Conservation (phyloP, 2,113 vertebrate genomes). For the Hucho hucho region DNA sequence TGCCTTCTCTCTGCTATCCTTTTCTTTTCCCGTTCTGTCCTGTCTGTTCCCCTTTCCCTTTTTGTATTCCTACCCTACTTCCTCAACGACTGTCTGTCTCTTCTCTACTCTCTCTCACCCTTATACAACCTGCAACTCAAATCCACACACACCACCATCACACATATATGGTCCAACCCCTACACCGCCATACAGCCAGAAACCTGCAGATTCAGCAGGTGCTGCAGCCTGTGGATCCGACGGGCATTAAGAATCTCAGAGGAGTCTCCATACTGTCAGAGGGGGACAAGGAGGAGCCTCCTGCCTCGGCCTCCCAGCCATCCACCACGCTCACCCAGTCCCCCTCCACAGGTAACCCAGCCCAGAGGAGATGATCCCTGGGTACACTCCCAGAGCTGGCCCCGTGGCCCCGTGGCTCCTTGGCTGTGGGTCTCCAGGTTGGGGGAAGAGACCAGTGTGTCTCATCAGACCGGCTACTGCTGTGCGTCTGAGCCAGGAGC, state of each 20-base stretch:
- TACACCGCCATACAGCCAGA: constrained; percentile 72
- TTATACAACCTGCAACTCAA: constrained; percentile 32
- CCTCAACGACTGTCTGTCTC: constrained; percentile 25
- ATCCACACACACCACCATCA: constrained; percentile 32
- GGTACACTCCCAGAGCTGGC: constrained; percentile 6
- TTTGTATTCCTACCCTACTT: constrained; percentile 24
- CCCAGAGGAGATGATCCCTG: constrained; percentile 40
- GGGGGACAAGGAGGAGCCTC: constrained; percentile 74
- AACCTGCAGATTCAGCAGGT: constrained; percentile 83
- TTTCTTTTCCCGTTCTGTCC: constrained; percentile 14
- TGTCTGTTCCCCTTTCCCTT: constrained; percentile 20
- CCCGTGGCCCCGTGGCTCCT: neutral
- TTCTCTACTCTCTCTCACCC: constrained; percentile 19
- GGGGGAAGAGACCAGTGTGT: constrained; percentile 17
- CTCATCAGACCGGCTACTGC: constrained; percentile 40
- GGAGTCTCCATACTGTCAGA: constrained; percentile 80
- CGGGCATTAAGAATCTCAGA: constrained; percentile 77
- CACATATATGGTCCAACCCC: constrained; percentile 18
- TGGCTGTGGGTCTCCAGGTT: constrained; percentile 14
- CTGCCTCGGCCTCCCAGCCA: constrained; percentile 72
- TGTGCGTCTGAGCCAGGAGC: constrained; percentile 23
- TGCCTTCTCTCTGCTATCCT: constrained; percentile 23
- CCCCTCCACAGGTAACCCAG: constrained; percentile 87
- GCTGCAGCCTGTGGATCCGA: constrained; percentile 80
- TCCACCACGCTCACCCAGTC: constrained; percentile 65